A percentile compares a stretch with the other conserved stretches of the same genome.
phyloP scores from a whole-genome alignment of 1,140 invertebrate species.

The Drosophila sproati region DNA sequence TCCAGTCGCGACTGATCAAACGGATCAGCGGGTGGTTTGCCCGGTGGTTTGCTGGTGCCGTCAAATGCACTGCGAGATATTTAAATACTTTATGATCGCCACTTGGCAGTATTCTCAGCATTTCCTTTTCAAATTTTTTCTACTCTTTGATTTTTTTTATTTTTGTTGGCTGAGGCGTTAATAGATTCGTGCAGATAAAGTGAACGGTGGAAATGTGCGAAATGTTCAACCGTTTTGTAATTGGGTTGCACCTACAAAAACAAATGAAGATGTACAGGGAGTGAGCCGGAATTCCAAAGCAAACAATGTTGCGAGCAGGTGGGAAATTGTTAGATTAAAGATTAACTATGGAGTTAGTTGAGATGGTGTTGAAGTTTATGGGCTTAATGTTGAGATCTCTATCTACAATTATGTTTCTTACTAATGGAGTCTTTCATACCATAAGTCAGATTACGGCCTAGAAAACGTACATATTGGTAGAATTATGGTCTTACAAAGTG shows the following conservation, averaged over 20 bases:
- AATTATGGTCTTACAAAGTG: no score
- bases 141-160: slow-evolving; percentile 11
- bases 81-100: slow-evolving; percentile 45
- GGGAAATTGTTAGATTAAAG: background rate
- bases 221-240: slow-evolving; percentile 44
- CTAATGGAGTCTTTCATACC: no score
- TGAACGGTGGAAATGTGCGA: slow-evolving; percentile 44
- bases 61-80: slow-evolving; percentile 38
- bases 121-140: slow-evolving; percentile 6
- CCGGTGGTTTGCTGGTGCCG: slow-evolving; percentile 13
- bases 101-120: slow-evolving; percentile 31
- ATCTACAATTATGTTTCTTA: no score
- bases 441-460: no score
- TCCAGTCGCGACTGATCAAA: slow-evolving; percentile 48
- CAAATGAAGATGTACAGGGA: slow-evolving; percentile 18
- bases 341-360: background rate
- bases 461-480: no score
- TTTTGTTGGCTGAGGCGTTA: slow-evolving; percentile 28
- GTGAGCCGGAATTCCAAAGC: background rate
- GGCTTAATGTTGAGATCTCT: no score
- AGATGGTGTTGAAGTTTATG: no score
- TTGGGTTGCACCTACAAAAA: slow-evolving; percentile 30
- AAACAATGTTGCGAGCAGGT: slow-evolving; percentile 6
- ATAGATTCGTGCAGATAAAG: slow-evolving; percentile 32
- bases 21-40: slow-evolving; percentile 44